Evolutionary conservation across 2,888 invertebrate genomes (phyloP), one percentile per base, ranked within the genome.

Genomic region (Andrena chrysosceles): DNA sequence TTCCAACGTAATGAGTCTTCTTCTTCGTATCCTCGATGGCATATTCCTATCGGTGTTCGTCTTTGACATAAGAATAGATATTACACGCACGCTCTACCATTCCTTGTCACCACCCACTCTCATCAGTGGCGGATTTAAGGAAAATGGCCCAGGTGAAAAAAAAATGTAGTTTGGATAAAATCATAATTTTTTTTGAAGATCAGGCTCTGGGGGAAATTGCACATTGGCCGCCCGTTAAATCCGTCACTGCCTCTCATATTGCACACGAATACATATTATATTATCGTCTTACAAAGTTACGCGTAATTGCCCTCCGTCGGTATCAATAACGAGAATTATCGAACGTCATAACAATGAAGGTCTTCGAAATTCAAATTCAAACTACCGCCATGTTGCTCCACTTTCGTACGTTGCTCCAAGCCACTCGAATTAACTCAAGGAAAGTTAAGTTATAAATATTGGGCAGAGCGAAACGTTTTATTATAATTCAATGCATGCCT

Each of bases 41-140:
- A 91, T 92, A 90, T 91, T 93, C 91, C 90, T 89, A 87, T 89
- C 85, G 90, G 87, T 87, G 88, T 74, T 78, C 77, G 79, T 80
- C 77, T 82, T 84, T 66, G 71, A 70, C 54, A 56, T 63, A 77
- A 80, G 72, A 80, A 84, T 84, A 78, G 49, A 63, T 73, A 26
- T 68, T 72, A 52, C 68, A 48, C 26, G 20, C 31, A 29, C n/a
- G 0, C 49, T 20, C 48, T 56, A 48, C 26, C 31, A 63, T 20
- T 68, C 60, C 16, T 42, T 35, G 72, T 49, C 33, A 63, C 20
- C 23, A 23, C 70, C 20, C 49, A 42, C 10, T 54, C 63, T 26
- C 62, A 42, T 42, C 42, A 13, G 16, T 16, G 42, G 42, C 42
- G 42, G 42, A 42, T 16, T 42, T 16, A 42, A 16, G 16, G 5